Base-by-base conservation (phyloP, 2,797 vertebrate species). In the Arctocebus calabarensis region DNA sequence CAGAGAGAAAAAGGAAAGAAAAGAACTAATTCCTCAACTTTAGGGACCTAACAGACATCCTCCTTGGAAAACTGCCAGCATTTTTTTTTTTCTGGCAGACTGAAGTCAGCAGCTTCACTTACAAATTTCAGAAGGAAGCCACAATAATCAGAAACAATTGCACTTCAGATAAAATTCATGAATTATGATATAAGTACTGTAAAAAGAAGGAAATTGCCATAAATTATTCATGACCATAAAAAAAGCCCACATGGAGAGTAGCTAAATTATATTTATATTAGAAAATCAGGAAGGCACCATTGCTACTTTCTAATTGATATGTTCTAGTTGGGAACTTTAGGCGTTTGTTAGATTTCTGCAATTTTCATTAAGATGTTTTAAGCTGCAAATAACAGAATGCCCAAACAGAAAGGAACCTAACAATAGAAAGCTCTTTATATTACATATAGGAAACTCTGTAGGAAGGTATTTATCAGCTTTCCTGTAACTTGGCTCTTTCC, bases 81-180 rank as follows among this genome's bases (percentile, higher is more conserved):
- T 29, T 52, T 84, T 90, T 87, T 61, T 62, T 87, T 87, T 70
- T 48, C 70, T 83, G 52, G 19, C 34, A 93, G 20, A 91, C 62
- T 68, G 16, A 81, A 92, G 52, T 77, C 78, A 70, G 59, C 64
- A 94, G 48, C 13, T 92, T 86, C 64, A 88, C 61, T 82, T 82
- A 64, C 9, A 34, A 82, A 90, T 94, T 85, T 88, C 78, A 78
- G 16, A 52, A 87, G 68, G 45, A 82, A 92, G 40, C 48, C 73
- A 66, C 32, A 71, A 78, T 73, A 94, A 94, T 92, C 11, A 1
- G 78, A 79, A 95, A 78, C 40, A 91, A 85, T 92, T 62, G 93
- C 32, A 77, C 10, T 88, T 90, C 73, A 83, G 57, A 78, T 82
- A 90, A 92, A 88, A 91, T 62, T 77, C n/a, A 85, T 82, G 19